phyloP scores from a whole-genome alignment of 2,888 invertebrate genomes.

The Nomada fucata region DNA sequence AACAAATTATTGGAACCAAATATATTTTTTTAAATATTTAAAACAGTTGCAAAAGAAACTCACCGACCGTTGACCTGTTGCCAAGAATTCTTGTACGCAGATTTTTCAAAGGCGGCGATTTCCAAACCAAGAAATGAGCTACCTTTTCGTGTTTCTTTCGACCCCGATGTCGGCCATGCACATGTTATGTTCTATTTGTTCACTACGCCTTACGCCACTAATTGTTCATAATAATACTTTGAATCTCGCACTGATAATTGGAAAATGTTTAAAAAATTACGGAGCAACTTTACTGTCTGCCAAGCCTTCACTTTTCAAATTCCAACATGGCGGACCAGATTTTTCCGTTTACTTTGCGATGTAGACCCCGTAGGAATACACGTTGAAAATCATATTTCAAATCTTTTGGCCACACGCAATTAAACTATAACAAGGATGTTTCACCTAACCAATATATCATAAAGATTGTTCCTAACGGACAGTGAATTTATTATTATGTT shows the following conservation, averaged over 20 bases:
- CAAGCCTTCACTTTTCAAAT: conserved; percentile 5
- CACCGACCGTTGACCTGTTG: background rate
- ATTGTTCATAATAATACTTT: background rate
- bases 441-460: background rate
- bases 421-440: background rate
- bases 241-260: background rate
- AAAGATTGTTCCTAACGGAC: background rate
- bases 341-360: background rate
- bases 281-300: background rate
- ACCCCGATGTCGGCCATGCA: background rate
- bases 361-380: background rate
- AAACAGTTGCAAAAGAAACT: background rate
- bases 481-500: background rate
- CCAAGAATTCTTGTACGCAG: background rate
- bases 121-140: background rate
- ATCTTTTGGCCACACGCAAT: background rate
- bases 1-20: background rate
- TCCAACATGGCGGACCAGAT: conserved; percentile 17
- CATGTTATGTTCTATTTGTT: background rate
- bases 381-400: background rate
- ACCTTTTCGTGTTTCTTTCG: background rate
- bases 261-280: background rate
- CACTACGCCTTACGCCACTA: background rate
- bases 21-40: background rate
- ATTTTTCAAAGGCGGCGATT: background rate